Conservation (phyloP, 2,797 vertebrate species). For the Urophycis tenuis region DNA sequence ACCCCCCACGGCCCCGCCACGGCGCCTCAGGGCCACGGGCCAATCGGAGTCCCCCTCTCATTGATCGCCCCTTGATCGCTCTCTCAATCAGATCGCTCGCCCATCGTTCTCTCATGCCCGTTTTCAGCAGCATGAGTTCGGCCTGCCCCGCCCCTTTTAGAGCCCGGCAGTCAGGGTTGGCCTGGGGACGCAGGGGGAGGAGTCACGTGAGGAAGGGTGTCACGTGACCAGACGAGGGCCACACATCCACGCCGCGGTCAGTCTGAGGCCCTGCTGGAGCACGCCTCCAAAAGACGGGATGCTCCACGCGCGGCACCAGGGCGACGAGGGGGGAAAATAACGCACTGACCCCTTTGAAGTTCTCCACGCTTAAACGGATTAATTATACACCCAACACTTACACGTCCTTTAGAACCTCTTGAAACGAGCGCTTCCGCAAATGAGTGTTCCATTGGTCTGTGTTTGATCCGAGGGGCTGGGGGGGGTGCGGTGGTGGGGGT, state of each 20-base stretch:
- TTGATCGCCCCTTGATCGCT: slow-evolving; percentile 44
- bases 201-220: slow-evolving; percentile 19
- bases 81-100: slow-evolving; percentile 37
- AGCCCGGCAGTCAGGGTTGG: slow-evolving; percentile 19
- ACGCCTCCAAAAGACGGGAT: too few relatives aligned
- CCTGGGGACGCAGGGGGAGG: slow-evolving; percentile 29
- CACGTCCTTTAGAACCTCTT: not conserved
- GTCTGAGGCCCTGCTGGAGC: too few relatives aligned
- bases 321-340: not conserved
- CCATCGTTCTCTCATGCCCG: too few relatives aligned
- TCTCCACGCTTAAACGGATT: not conserved
- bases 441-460: slow-evolving; percentile 14
- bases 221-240: too few relatives aligned
- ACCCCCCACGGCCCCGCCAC: too few relatives aligned
- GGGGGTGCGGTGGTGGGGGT: too few relatives aligned
- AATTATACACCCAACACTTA: slow-evolving; percentile 7
- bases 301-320: not conserved
- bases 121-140: slow-evolving; percentile 35
- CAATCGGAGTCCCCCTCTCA: slow-evolving; percentile 24
- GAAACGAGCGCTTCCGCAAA: slow-evolving; percentile 18
- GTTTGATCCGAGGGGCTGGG: not conserved
- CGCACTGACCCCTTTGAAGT: slow-evolving; percentile 1
- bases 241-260: too few relatives aligned
- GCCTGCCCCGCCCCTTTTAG: too few relatives aligned
- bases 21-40: not conserved